Base-by-base conservation (phyloP, 2,888 invertebrate species). In the Caenorhabditis becei region DNA sequence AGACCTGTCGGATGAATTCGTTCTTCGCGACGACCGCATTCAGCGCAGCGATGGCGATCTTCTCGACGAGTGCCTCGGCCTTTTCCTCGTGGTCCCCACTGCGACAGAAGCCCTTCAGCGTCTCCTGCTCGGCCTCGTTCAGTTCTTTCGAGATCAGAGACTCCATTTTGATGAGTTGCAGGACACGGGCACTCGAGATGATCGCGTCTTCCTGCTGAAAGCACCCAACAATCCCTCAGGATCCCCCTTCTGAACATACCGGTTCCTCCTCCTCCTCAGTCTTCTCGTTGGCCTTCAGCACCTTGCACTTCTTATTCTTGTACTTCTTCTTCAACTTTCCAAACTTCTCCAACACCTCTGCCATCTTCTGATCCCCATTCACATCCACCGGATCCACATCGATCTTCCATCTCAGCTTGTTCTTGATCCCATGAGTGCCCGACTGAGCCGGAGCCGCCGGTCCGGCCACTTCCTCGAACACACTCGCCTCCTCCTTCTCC, bases 391-490 rank as follows among this genome's bases (percentile, higher is more conserved):
- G 63, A 20, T 79, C 79, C 44, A 80, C 80, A 58, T 80, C 80
- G 20, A 80, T 65, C 26, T 80, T 80, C 74, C 74, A 80, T 1
- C 69, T 24, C 80, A 80, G 69, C 35, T 80, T 80, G 35, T 79
- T 74, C 35, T 74, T 79, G 35, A 74, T 56, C 11, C 79, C 79
- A n/a, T 71, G 63, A 0, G 61, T 54, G 20, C 65, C 65, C 23
- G 79, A 20, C 11, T 74, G 74, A 11, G 61, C 59, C 7, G 78
- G 66, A 11, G 71, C 61, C 14, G 61, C 53, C 0, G 71, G 72
- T 18, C 72, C 71, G 18, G 18, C 41, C 0, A 80, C 69, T 62
- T 69, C 79, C 24, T 79, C 79, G 28, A 79, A 79, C 26, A 79
- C 61, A 41, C 72, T 74, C 5, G 67, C 72, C 26, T 79, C 78